Percentiles rank a stretch among this genome's conserved stretches.
phyloP scores from a whole-genome alignment of 2,113 vertebrate genomes.

The Rhizomys pruinosus region DNA sequence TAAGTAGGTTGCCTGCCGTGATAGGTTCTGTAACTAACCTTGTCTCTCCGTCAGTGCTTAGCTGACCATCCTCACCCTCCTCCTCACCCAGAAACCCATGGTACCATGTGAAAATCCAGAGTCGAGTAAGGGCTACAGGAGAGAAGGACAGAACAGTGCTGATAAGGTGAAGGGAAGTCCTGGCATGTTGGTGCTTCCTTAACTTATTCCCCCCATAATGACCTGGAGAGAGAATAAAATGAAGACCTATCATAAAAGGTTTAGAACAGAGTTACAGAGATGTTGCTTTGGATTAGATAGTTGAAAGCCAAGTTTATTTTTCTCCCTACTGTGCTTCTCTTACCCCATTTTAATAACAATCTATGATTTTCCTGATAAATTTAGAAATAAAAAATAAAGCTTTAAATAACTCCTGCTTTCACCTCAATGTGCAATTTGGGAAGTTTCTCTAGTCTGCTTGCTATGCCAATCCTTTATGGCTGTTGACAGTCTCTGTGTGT shows the following conservation, averaged over 20 bases:
- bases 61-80: not conserved
- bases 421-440: not conserved
- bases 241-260: not conserved
- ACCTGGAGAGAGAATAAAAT: not conserved
- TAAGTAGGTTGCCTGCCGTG: no score
- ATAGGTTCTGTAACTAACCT: not conserved
- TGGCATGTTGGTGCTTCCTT: rapidly evolving
- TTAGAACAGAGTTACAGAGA: not conserved
- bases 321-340: not conserved
- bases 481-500: no score
- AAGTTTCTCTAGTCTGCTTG: no score
- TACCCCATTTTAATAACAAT: not conserved
- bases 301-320: not conserved
- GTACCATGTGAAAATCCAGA: not conserved
- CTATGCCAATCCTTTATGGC: not conserved
- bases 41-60: not conserved
- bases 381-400: not conserved
- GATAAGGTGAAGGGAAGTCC: not conserved
- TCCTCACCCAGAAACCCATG: not conserved
- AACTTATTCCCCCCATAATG: no score
- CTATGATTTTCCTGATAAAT: not conserved
- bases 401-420: not conserved
- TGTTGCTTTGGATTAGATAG: not conserved
- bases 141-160: not conserved
- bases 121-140: not conserved